These are phyloP conservation scores for Pseudococcus jackbeardsleyi DNA, from an alignment of 2,888 invertebrate species.

Conservation along the genomic window DNA sequence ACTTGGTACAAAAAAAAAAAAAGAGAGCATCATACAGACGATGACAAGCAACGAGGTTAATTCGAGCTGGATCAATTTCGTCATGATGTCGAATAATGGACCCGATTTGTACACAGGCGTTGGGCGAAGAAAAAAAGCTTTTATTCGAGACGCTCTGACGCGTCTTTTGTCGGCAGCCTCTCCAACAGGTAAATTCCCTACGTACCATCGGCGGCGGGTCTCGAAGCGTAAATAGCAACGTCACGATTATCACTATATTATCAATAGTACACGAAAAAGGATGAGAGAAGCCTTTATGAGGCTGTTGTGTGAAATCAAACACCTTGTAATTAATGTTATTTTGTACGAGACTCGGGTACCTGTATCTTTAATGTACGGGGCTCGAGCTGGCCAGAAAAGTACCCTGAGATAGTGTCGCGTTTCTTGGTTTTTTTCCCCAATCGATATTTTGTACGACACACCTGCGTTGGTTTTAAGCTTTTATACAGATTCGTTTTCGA, in stretches of 20 bases:
- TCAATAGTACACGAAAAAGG: neutral
- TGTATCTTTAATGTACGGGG: too few species aligned
- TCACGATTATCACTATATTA: slow-evolving; percentile 26
- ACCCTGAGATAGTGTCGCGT: too few species aligned
- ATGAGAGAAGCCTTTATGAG: neutral
- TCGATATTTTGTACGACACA: too few species aligned
- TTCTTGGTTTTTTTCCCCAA: too few species aligned
- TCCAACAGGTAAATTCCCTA: neutral
- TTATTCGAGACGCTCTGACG: slow-evolving; percentile 8
- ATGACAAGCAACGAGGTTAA: neutral
- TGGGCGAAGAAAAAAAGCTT: neutral
- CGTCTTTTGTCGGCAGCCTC: slow-evolving; percentile 27
- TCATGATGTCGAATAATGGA: slow-evolving; percentile 24
- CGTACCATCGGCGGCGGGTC: neutral
- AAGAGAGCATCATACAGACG: neutral
- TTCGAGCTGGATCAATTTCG: slow-evolving; percentile 22
- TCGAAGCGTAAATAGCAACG: slow-evolving; percentile 35
- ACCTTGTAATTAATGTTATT: slow-evolving; percentile 38
- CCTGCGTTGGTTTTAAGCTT: too few species aligned
- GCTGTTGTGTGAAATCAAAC: slow-evolving; percentile 28
- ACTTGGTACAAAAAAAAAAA: too few species aligned
- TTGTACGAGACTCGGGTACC: too few species aligned
- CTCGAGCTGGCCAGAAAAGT: too few species aligned
- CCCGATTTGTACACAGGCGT: slow-evolving; percentile 21
- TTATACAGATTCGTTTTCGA: too few species aligned